Conservation (phyloP, 2,113 vertebrate genomes). For the Sialia sialis region DNA sequence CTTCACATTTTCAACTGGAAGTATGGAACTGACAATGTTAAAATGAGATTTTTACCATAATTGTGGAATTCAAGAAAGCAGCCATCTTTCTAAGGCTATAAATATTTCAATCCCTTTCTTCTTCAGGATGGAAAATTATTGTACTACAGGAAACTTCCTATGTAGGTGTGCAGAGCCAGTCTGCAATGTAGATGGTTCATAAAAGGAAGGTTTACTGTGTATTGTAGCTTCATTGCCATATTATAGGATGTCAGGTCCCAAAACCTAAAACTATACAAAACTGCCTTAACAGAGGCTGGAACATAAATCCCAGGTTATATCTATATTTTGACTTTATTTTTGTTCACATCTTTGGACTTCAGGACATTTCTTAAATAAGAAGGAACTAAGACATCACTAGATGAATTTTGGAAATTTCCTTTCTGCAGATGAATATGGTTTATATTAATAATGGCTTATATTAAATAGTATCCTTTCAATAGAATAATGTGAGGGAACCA, state of each 20-base stretch:
- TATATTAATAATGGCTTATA: neutral
- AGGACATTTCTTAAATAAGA: neutral
- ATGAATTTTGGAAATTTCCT: neutral
- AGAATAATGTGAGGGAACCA: neutral
- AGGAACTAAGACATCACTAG: neutral
- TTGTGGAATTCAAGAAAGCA: neutral
- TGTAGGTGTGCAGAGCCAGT: neutral
- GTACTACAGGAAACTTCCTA: neutral
- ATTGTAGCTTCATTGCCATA: neutral
- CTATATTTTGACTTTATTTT: neutral
- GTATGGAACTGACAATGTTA: accelerated
- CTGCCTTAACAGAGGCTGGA: neutral
- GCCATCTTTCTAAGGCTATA: neutral
- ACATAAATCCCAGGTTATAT: neutral
- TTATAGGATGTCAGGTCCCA: neutral
- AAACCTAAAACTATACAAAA: neutral
- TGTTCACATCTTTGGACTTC: neutral
- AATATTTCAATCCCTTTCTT: neutral
- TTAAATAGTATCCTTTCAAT: neutral
- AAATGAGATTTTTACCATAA: neutral
- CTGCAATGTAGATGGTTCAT: neutral
- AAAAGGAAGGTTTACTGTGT: too few relatives aligned
- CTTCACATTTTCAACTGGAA: neutral
- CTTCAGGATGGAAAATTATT: neutral
- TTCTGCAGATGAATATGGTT: neutral